Base-by-base conservation (phyloP, 2,888 invertebrate species). In the Drosophila aldrichi region DNA sequence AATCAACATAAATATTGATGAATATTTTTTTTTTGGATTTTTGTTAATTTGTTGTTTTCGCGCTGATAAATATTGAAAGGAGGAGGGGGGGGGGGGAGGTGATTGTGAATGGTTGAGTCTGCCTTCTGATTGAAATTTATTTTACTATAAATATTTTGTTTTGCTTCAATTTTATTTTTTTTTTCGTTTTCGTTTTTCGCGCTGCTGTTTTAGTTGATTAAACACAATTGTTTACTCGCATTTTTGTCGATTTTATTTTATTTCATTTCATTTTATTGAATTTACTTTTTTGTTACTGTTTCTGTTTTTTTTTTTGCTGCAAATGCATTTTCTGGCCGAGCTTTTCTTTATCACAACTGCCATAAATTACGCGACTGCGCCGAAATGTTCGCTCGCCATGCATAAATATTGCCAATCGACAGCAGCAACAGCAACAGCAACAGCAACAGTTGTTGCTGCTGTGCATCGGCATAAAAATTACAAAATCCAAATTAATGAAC, bases 401-500 rank as follows among this genome's bases (percentile, higher is more conserved):
- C 84, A 83, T 81, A 80, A 79, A 76, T 79, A 83, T 77, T 68
- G 70, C 52, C 80, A 75, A 77, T 79, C 48, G 54, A 25, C 43
- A 38, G 38, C 36, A 38, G 16, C 36, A 38, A 16, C 36, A 36
- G 14, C 14, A 14, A 5, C 36, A 16, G 36, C 36, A 6, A 16
- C 54, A 44, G 38, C 49, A 29, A 32, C 43, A 20, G 64, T 49
- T 57, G 61, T 44, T 57, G 63, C 41, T 54, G 58, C 6, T 56
- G 81, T 59, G 67, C 44, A 70, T 68, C 77, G 78, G 69, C 74
- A 77, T 83, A 74, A 78, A 84, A 78, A 83, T 89, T 84, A 89
- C 89, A 84, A 89, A 89, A 89, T 87, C 75, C 82, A 78, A 82
- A 87, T 84, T 89, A 84, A 84, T 84, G 89, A 84, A 87, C 82